Evolutionary conservation across 2,797 vertebrate genomes (phyloP).

Genomic region (Paedocypris micromegethes): DNA sequence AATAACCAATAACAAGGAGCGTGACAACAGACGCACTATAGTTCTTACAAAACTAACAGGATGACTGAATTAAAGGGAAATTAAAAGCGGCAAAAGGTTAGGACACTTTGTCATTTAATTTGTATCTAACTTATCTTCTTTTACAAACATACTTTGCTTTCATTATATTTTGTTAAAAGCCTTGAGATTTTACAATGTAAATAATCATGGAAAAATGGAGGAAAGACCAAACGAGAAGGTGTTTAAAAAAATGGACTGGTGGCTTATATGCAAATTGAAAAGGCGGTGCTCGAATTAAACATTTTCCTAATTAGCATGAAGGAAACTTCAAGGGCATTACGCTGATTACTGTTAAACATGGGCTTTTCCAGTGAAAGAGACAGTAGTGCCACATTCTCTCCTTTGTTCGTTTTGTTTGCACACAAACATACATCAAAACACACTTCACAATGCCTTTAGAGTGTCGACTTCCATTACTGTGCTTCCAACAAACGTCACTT

Average conservation of each 20-base stretch:
- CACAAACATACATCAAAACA: neutral
- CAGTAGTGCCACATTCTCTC: neutral
- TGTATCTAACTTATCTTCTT: too few relatives aligned
- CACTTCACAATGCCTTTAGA: neutral
- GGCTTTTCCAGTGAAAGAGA: neutral
- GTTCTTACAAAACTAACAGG: too few relatives aligned
- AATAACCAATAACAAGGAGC: constrained; percentile 43
- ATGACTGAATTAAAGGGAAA: too few relatives aligned
- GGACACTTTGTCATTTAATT: too few relatives aligned
- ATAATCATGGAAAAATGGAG: too few relatives aligned
- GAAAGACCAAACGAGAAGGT: too few relatives aligned
- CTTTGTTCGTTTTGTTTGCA: neutral
- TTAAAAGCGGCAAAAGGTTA: too few relatives aligned
- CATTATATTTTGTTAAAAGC: too few relatives aligned
- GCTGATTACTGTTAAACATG: constrained; percentile 7
- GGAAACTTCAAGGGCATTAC: constrained; percentile 24
- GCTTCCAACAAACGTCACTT: neutral
- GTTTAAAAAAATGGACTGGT: too few relatives aligned
- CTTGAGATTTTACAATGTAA: too few relatives aligned
- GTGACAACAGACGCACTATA: constrained; percentile 35
- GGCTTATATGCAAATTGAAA: constrained; percentile 51
- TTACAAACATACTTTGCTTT: too few relatives aligned
- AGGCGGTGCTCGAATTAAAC: constrained; percentile 17
- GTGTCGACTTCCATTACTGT: neutral
- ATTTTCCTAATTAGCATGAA: constrained; percentile 8